These are phyloP conservation scores for Melieria picta DNA, from an alignment of 2,888 invertebrate species.

Conservation along the genomic window DNA sequence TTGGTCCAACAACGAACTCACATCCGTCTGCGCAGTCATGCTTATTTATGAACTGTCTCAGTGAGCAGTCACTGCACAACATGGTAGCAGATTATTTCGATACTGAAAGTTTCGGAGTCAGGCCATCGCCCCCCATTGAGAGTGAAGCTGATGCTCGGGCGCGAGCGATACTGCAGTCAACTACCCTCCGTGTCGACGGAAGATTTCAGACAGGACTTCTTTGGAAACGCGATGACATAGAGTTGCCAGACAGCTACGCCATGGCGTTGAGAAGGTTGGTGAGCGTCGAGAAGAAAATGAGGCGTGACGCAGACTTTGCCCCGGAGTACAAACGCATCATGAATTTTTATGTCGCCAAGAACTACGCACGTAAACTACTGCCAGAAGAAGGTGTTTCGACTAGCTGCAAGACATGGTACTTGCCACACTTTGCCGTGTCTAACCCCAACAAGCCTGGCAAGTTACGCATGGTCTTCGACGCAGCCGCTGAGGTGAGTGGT, in stretches of 20 bases:
- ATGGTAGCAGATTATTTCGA: slow-evolving; percentile 31
- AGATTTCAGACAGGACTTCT: slow-evolving; percentile 36
- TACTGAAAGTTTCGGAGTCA: slow-evolving; percentile 28
- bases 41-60: slow-evolving; percentile 1
- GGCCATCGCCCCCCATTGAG: slow-evolving; percentile 13
- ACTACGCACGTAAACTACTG: not conserved
- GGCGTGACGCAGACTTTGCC: not conserved
- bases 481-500: slow-evolving; percentile 49
- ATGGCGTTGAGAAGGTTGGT: slow-evolving; percentile 1
- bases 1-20: not conserved
- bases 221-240: slow-evolving; percentile 25
- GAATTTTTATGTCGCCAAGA: not conserved
- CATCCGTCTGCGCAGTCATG: not conserved
- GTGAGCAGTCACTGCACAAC: slow-evolving; percentile 14
- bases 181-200: slow-evolving; percentile 18
- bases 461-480: slow-evolving; percentile 53
- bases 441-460: slow-evolving; percentile 51
- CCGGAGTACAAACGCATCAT: not conserved
- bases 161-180: slow-evolving; percentile 11
- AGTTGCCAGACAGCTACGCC: slow-evolving; percentile 22
- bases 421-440: slow-evolving; percentile 50
- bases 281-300: not conserved
- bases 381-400: not conserved
- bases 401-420: slow-evolving; percentile 44
- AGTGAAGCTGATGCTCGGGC: slow-evolving; percentile 20